Evolutionary conservation across 2,113 vertebrate species (phyloP).

Genomic region (Podilymbus podiceps): DNA sequence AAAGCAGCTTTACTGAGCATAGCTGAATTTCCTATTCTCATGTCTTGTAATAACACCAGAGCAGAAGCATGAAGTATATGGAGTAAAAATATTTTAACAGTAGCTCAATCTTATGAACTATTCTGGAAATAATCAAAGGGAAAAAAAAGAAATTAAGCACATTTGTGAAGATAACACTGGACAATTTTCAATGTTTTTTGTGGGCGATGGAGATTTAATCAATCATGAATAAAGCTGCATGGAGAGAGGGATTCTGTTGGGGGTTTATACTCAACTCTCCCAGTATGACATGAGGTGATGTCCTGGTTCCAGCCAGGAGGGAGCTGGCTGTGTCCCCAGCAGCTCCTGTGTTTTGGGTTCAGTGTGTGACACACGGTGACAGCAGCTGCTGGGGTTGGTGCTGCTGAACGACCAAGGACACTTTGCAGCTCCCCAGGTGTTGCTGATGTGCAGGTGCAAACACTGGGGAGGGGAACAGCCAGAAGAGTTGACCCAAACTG

Average conservation of each 20-base stretch:
- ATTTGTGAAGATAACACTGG: neutral
- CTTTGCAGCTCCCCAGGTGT: too few species aligned
- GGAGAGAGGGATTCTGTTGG: neutral
- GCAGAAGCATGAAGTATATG: conserved; percentile 29
- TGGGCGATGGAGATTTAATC: neutral
- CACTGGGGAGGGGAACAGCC: too few species aligned
- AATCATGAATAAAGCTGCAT: neutral
- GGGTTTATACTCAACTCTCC: neutral
- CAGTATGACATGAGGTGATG: neutral
- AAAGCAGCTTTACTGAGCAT: neutral
- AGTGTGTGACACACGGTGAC: too few species aligned
- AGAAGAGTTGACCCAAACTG: too few species aligned
- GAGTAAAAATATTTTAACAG: conserved; percentile 20
- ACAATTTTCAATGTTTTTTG: neutral
- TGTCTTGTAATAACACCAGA: conserved; percentile 18
- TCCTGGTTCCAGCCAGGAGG: too few species aligned
- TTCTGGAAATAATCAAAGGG: neutral
- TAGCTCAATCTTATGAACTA: neutral
- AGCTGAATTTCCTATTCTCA: neutral
- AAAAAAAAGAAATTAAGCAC: neutral
- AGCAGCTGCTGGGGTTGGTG: too few species aligned
- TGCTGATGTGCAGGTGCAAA: too few species aligned
- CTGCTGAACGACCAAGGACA: too few species aligned
- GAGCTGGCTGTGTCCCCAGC: too few species aligned
- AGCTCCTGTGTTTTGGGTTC: too few species aligned